A percentile compares a stretch with the other conserved stretches of the same genome.
Conservation (phyloP, 2,888 invertebrate species). For the Tipula unca region DNA sequence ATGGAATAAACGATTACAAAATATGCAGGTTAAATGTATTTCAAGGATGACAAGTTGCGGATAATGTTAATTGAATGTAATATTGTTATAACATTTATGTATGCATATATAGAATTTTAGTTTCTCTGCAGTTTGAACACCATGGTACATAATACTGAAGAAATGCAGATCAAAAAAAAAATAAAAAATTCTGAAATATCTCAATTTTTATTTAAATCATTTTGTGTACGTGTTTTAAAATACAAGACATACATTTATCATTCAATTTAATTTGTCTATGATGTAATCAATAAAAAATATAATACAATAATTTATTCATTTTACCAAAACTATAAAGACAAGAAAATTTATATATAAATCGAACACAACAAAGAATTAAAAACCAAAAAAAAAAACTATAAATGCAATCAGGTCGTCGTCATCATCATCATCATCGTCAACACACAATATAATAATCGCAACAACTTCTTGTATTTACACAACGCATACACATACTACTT, state of each 20-base stretch:
- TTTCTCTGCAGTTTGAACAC: not conserved
- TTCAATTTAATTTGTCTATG: not conserved
- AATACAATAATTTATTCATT: not conserved
- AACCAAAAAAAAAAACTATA: not conserved
- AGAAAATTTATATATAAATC: not conserved
- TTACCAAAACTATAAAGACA: not conserved
- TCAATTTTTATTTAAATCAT: not conserved
- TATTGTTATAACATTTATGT: not conserved
- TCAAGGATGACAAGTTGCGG: not conserved
- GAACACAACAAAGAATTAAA: not conserved
- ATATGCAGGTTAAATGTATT: not conserved
- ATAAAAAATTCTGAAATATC: no score
- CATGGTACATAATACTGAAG: not conserved
- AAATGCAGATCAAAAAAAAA: not conserved
- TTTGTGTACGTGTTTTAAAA: not conserved
- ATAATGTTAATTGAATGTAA: not conserved
- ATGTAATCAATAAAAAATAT: not conserved
- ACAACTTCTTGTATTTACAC: not conserved
- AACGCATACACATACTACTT: not conserved
- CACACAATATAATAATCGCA: not conserved
- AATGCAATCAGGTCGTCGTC: conserved; percentile 8
- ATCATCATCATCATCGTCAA: not conserved
- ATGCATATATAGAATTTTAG: not conserved
- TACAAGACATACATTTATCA: not conserved
- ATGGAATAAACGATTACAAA: not conserved